phyloP scores from a whole-genome alignment of 2,797 vertebrate genomes.

The Fistularia commersonii region DNA sequence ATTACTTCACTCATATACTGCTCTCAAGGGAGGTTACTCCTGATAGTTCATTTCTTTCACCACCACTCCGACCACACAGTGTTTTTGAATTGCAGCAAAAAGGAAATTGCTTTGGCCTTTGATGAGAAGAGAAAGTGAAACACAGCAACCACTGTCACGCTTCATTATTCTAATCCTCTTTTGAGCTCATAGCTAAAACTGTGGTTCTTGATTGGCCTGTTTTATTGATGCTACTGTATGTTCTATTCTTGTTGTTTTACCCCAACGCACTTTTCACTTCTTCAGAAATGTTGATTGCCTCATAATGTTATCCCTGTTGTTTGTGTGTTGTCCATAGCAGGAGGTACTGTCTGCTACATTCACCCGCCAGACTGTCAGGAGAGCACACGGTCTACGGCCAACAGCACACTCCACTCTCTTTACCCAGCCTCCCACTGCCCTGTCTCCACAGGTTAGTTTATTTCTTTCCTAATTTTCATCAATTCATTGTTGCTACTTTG shows the following conservation, averaged over 20 bases:
- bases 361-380: slow-evolving; percentile 75
- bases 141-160: slow-evolving; percentile 40
- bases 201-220: not conserved
- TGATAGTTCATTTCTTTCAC: slow-evolving; percentile 2
- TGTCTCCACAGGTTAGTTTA: slow-evolving; percentile 74
- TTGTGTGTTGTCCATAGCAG: slow-evolving; percentile 56
- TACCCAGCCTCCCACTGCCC: slow-evolving; percentile 65
- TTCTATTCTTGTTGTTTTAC: slow-evolving; percentile 7
- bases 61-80: not conserved
- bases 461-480: slow-evolving; percentile 1
- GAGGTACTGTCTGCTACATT: slow-evolving; percentile 69
- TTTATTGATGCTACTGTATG: slow-evolving; percentile 1
- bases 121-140: slow-evolving; percentile 25
- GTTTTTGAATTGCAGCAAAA: slow-evolving; percentile 9
- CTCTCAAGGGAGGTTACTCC: not conserved
- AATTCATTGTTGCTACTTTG: not conserved
- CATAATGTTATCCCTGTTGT: slow-evolving; percentile 13
- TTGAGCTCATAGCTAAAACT: slow-evolving; percentile 9
- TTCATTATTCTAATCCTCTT: slow-evolving; percentile 49
- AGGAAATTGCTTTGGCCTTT: slow-evolving; percentile 6
- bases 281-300: slow-evolving; percentile 1
- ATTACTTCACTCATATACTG: not conserved
- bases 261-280: slow-evolving; percentile 5
- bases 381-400: slow-evolving; percentile 75
- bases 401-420: slow-evolving; percentile 72